Evolutionary conservation across 2,113 vertebrate genomes (phyloP).

Genomic region (Pygoscelis antarcticus): DNA sequence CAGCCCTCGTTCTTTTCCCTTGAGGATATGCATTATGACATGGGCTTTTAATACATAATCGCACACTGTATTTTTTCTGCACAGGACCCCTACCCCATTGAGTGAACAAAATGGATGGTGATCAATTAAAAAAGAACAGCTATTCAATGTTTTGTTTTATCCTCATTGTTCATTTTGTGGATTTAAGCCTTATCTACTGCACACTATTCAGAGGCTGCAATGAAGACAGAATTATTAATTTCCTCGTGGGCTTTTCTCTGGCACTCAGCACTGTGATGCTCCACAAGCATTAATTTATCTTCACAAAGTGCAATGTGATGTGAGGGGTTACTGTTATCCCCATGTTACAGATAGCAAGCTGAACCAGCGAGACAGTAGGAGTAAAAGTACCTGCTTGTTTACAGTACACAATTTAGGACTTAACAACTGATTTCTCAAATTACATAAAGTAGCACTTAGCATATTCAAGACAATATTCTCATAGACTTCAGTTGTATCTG

Average conservation of each 20-base stretch:
- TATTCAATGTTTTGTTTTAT: conserved; percentile 54
- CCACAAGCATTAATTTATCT: conserved; percentile 37
- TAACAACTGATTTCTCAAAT: neutral
- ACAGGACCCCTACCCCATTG: neutral
- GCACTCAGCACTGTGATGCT: neutral
- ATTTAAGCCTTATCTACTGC: conserved; percentile 42
- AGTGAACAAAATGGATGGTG: conserved; percentile 28
- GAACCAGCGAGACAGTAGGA: neutral
- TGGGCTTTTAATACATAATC: neutral
- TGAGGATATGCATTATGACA: neutral
- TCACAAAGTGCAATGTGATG: neutral
- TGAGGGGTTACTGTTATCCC: conserved; percentile 15
- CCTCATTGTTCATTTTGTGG: conserved; percentile 41
- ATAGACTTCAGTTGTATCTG: neutral
- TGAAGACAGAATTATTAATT: conserved; percentile 63
- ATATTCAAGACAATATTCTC: neutral
- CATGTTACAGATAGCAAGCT: neutral
- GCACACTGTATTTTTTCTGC: neutral
- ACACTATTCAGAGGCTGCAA: conserved; percentile 6
- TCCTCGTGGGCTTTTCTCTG: conserved; percentile 46
- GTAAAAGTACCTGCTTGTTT: neutral
- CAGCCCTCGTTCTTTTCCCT: neutral
- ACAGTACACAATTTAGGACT: rapidly evolving
- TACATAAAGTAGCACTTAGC: neutral
- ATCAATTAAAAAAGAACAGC: conserved; percentile 42